Percentiles rank a stretch among this genome's conserved stretches.
Evolutionary conservation across 1,140 invertebrate genomes (phyloP).

Genomic region (Hycleus cichorii): DNA sequence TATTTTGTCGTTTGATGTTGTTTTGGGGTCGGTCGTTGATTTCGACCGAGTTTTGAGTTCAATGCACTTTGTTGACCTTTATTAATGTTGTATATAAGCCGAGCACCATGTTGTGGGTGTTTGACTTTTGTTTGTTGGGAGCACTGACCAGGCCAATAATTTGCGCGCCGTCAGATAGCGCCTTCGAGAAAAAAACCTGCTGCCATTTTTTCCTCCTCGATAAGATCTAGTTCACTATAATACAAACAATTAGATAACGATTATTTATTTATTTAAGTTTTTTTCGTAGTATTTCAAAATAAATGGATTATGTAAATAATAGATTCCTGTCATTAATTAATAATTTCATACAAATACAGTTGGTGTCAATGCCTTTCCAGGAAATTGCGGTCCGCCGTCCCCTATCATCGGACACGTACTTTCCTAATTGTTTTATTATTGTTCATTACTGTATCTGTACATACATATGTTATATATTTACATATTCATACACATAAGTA

Average conservation of each 20-base stretch:
- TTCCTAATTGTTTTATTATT: no score
- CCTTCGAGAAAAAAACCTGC: no score
- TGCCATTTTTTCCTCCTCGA: background rate
- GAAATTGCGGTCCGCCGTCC: no score
- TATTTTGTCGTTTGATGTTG: background rate
- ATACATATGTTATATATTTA: no score
- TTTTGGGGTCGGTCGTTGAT: background rate
- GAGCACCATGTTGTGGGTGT: slow-evolving; percentile 9
- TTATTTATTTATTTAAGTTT: background rate
- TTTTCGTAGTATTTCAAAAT: background rate
- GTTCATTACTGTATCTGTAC: no score
- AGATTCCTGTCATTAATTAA: no score
- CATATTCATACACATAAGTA: background rate
- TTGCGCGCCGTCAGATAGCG: slow-evolving; percentile 6
- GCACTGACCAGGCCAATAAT: slow-evolving; percentile 18
- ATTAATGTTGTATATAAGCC: slow-evolving; percentile 3
- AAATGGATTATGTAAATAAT: no score
- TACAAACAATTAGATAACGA: background rate
- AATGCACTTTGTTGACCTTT: slow-evolving; percentile 23
- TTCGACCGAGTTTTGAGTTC: slow-evolving; percentile 10
- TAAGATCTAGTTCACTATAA: background rate
- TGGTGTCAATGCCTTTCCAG: no score
- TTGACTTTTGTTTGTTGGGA: background rate
- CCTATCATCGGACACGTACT: no score
- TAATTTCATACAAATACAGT: no score